A percentile compares a stretch with the other conserved stretches of the same genome.
These are phyloP conservation scores for Timema podura DNA, from an alignment of 2,888 invertebrate species.

Conservation along the genomic window DNA sequence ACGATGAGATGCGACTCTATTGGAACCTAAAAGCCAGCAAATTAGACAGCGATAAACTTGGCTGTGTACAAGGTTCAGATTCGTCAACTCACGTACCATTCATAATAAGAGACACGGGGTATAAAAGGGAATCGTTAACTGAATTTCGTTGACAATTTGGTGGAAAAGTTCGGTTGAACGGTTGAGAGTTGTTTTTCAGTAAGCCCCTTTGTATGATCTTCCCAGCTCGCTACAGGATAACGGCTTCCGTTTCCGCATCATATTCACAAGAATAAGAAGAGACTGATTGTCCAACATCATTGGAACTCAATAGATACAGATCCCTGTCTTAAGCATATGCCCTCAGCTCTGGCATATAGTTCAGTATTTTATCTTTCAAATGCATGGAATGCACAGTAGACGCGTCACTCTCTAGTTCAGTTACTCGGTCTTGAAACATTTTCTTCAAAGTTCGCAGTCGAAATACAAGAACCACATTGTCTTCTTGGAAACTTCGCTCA, in stretches of 20 bases:
- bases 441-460: slow-evolving; percentile 2
- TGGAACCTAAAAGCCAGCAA: neutral
- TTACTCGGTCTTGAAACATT: slow-evolving; percentile 4
- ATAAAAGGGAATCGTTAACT: slow-evolving; percentile 1
- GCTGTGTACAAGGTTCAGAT: neutral
- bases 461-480: neutral
- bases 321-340: neutral
- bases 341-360: slow-evolving; percentile 6
- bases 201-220: neutral
- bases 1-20: neutral
- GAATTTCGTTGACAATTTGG: slow-evolving; percentile 1
- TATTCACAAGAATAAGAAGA: neutral
- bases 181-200: slow-evolving; percentile 5
- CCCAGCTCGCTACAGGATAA: neutral
- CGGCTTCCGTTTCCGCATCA: slow-evolving; percentile 5
- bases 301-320: neutral
- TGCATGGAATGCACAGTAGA: neutral
- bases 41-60: neutral
- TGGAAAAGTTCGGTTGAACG: neutral
- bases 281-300: neutral
- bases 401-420: neutral
- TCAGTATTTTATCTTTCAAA: neutral
- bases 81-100: neutral
- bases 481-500: neutral
- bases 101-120: slow-evolving; percentile 1